These are phyloP conservation scores for Cephus pulcher DNA, from an alignment of 2,888 invertebrate genomes.

Conservation along the genomic window DNA sequence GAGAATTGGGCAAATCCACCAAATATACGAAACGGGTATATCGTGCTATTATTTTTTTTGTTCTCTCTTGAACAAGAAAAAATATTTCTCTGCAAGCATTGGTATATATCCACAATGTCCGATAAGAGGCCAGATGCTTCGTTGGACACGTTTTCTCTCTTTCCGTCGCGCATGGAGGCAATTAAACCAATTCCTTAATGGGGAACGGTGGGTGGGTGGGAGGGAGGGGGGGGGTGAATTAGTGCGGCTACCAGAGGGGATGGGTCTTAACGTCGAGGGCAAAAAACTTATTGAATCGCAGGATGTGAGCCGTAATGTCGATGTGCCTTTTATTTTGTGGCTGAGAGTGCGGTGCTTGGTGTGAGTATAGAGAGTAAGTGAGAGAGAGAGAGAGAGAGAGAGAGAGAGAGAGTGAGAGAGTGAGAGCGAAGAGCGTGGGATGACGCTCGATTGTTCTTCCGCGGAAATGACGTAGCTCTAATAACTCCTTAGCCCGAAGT, in stretches of 20 bases:
- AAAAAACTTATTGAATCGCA: conserved; percentile 61
- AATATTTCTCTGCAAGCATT: too few species aligned
- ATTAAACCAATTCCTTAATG: conserved; percentile 19
- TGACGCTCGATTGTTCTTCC: conserved; percentile 45
- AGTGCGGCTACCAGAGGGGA: conserved; percentile 2
- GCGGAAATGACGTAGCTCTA: conserved; percentile 45
- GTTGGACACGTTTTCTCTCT: conserved; percentile 16
- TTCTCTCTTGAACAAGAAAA: too few species aligned
- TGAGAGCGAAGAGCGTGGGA: conserved; percentile 40
- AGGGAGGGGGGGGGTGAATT: conserved; percentile 12
- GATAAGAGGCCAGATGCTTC: too few species aligned
- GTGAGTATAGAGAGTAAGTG: too few species aligned
- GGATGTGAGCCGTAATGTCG: conserved; percentile 56
- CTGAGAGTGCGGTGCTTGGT: background rate
- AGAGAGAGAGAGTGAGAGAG: background rate
- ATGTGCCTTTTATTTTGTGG: too few species aligned
- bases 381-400: background rate
- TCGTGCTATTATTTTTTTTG: too few species aligned
- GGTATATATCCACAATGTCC: too few species aligned
- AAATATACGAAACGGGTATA: too few species aligned
- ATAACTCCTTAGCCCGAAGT: conserved; percentile 28
- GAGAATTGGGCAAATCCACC: too few species aligned
- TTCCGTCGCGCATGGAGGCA: conserved; percentile 25
- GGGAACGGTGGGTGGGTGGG: conserved; percentile 5
- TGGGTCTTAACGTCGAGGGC: conserved; percentile 28